Conservation (phyloP, 2,888 invertebrate genomes). For the Crepidodera aurea region DNA sequence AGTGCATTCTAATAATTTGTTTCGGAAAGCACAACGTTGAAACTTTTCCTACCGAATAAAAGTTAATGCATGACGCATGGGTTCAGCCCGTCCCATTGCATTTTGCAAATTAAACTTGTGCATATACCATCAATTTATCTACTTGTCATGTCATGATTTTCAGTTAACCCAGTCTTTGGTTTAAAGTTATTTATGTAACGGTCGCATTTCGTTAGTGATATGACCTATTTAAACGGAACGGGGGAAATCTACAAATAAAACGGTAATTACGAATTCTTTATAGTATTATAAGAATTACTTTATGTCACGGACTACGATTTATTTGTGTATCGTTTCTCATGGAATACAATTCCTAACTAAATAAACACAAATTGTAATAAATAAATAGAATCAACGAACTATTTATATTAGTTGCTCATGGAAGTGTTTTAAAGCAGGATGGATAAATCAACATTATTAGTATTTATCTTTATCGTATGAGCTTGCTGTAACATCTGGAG, state of each 20-base stretch:
- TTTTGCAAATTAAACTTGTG: conserved; percentile 21
- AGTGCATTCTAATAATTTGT: conserved; percentile 24
- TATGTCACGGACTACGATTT: no score
- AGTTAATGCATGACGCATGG: conserved; percentile 15
- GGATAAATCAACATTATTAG: no score
- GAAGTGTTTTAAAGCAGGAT: no score
- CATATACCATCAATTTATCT: conserved; percentile 15
- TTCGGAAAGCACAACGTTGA: conserved; percentile 12
- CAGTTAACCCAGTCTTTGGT: conserved; percentile 7
- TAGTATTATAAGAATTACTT: no score
- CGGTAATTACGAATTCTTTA: neutral
- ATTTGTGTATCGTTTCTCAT: no score
- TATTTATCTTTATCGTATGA: no score
- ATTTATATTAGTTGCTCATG: no score
- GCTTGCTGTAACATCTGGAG: no score
- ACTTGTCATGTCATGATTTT: conserved; percentile 6
- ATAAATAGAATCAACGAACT: no score
- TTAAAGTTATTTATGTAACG: conserved; percentile 3
- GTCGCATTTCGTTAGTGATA: conserved; percentile 8
- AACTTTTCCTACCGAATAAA: conserved; percentile 26
- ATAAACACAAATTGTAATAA: no score
- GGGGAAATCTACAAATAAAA: neutral
- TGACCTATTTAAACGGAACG: conserved; percentile 1
- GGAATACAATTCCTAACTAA: no score
- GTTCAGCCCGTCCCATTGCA: conserved; percentile 11